Conservation (phyloP, 1,140 invertebrate species). For the Hetaerina americana region DNA sequence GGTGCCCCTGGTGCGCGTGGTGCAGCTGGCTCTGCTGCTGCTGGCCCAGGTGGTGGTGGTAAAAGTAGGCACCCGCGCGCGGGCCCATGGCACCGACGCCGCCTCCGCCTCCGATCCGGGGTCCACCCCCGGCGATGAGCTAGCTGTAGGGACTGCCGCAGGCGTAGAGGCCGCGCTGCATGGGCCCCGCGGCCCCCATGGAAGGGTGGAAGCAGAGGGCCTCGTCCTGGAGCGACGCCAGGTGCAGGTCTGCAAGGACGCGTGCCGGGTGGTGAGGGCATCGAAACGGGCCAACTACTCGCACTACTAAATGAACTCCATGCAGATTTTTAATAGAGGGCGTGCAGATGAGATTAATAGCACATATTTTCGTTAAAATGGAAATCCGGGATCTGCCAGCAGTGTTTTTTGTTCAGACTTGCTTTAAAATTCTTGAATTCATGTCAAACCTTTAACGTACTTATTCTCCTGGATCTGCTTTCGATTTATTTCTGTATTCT, state of each 20-base stretch:
- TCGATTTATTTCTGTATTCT: no score
- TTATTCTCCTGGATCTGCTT: no score
- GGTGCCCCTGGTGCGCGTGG: background rate
- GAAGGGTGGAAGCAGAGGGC: slow-evolving; percentile 33
- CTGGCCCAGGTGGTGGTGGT: background rate
- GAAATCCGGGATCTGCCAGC: no score
- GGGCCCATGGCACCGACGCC: background rate
- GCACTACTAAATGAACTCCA: no score
- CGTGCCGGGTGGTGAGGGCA: background rate
- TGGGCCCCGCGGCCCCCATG: slow-evolving; percentile 31
- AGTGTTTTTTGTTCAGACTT: no score
- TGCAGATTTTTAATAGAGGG: no score
- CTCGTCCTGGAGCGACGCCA: slow-evolving; percentile 34
- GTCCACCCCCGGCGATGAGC: slow-evolving; percentile 16
- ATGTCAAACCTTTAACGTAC: no score
- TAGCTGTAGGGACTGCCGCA: slow-evolving; percentile 34
- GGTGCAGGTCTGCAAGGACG: slow-evolving; percentile 30
- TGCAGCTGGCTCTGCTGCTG: background rate
- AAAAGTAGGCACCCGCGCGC: background rate
- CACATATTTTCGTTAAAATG: no score
- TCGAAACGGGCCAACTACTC: background rate
- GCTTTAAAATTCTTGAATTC: no score
- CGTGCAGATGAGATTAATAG: no score
- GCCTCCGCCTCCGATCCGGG: background rate
- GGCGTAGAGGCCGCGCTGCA: slow-evolving; percentile 32